phyloP scores from a whole-genome alignment of 2,888 invertebrate genomes.

The Agrilus mali region DNA sequence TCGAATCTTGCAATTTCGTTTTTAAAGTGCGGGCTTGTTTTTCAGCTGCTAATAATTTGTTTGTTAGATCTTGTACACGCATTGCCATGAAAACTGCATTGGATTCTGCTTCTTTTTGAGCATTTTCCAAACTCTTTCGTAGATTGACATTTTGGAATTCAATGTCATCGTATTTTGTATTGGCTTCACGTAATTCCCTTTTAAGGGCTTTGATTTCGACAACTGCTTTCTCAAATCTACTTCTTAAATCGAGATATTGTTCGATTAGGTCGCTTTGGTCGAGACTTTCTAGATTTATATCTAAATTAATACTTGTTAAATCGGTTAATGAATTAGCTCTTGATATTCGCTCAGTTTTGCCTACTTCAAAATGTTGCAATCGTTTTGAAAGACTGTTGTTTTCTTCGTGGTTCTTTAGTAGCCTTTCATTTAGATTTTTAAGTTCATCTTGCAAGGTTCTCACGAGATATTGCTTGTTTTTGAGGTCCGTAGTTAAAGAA shows the following conservation, averaged over 20 bases:
- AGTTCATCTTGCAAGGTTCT: slow-evolving; percentile 56
- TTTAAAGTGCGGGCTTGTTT: slow-evolving; percentile 68
- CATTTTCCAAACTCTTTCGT: slow-evolving; percentile 54
- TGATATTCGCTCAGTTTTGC: slow-evolving; percentile 42
- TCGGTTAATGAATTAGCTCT: slow-evolving; percentile 71
- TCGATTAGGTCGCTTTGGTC: slow-evolving; percentile 68
- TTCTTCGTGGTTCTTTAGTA: slow-evolving; percentile 61
- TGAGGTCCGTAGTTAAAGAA: slow-evolving; percentile 50
- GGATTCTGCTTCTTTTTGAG: slow-evolving; percentile 51
- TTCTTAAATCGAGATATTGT: slow-evolving; percentile 64
- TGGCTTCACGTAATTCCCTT: slow-evolving; percentile 64
- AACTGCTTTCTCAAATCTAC: slow-evolving; percentile 70
- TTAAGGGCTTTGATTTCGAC: slow-evolving; percentile 75
- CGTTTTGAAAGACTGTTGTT: slow-evolving; percentile 61
- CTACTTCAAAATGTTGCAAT: slow-evolving; percentile 58
- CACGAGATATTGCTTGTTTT: slow-evolving; percentile 51
- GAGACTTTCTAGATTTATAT: slow-evolving; percentile 58
- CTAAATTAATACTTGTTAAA: slow-evolving; percentile 65
- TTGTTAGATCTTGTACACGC: slow-evolving; percentile 71
- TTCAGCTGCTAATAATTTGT: slow-evolving; percentile 68
- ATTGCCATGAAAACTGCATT: slow-evolving; percentile 72
- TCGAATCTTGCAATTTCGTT: slow-evolving; percentile 65
- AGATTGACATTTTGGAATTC: slow-evolving; percentile 68
- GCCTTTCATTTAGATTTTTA: slow-evolving; percentile 49
- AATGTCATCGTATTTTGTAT: slow-evolving; percentile 65